Base-by-base conservation (phyloP, 64 coral and sea anemone species). In the Montipora cactus region DNA sequence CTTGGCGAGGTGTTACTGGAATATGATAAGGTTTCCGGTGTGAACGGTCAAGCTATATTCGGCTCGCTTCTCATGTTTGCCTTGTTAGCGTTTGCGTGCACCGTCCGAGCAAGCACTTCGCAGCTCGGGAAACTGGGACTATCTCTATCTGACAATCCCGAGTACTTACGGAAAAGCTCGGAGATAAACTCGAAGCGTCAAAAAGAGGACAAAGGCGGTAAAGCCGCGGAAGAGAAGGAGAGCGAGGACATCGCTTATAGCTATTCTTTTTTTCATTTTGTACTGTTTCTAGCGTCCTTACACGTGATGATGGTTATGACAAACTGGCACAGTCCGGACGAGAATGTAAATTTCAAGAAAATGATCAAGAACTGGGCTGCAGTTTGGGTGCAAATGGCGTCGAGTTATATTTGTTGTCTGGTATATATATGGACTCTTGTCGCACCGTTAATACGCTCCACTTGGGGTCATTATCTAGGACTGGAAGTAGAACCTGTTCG, bases 21-120 rank as follows among this genome's bases (percentile, higher is more conserved):
- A 64, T 99, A 99, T 51, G 98, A 99, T 37, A 96, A 99, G 81
- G 79, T 90, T 45, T 96, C 98, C 18, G 98, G 98, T 18, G 92
- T 99, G n/a, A 96, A 99, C 75, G 98, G 98, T 23, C 92, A 99
- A 92, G 98, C 95, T 21, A 87, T 99, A 59, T 99, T 99, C 48
- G 98, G 95, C 48, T 78, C 94, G n/a, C 87, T 99, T 47, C 89
- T 99, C 20, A 99, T 93, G 74, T 99, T 99, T 81, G 85, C 98
- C 4, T 76, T 99, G n/a, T 84, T 99, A 46, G 76, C 90, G 1
- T 99, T 99, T 46, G 98, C 98, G 14, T 99, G 95, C 77, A 99
- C 95, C 78, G 98, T 99, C 51, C 95, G 98, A 12, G 83, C 98
- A 5, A 99, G 85, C 75, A 99, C 98, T 1, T 99, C 98, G 47